Evolutionary conservation across 2,113 vertebrate genomes (phyloP).

Genomic region (Merops nubicus): DNA sequence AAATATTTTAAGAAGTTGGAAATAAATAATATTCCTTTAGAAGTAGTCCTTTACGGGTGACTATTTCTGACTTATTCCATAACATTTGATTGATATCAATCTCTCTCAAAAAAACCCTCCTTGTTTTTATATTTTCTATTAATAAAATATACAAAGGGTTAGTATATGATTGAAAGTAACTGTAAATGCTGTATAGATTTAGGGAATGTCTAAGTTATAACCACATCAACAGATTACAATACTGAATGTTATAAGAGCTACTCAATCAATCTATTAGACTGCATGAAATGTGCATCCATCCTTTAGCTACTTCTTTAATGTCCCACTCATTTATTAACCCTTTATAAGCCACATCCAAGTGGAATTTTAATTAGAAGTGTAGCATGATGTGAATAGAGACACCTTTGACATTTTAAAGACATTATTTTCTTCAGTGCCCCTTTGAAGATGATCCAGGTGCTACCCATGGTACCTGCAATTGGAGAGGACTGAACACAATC

Average conservation of each 20-base stretch:
- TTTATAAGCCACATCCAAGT: not conserved
- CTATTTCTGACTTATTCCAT: not conserved
- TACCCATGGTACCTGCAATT: not conserved
- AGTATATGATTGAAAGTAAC: conserved; percentile 14
- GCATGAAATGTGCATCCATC: not conserved
- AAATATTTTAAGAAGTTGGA: not conserved
- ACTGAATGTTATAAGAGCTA: not conserved
- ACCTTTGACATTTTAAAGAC: not conserved
- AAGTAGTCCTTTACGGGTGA: not conserved
- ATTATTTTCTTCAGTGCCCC: not conserved
- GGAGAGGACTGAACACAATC: not conserved
- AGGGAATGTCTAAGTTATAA: not conserved
- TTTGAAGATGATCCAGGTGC: not conserved
- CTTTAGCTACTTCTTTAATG: not conserved
- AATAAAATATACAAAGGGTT: not conserved
- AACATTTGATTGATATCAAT: not conserved
- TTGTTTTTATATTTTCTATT: not conserved
- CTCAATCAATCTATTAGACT: not conserved
- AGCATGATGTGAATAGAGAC: not conserved
- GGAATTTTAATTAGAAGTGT: not conserved
- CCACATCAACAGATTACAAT: not conserved
- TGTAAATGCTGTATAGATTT: conserved; percentile 17
- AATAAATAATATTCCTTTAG: not conserved
- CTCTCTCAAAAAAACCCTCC: not conserved
- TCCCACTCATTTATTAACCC: not conserved